These are phyloP conservation scores for Drosophila athabasca DNA, from an alignment of 1,140 invertebrate genomes.

Conservation along the genomic window DNA sequence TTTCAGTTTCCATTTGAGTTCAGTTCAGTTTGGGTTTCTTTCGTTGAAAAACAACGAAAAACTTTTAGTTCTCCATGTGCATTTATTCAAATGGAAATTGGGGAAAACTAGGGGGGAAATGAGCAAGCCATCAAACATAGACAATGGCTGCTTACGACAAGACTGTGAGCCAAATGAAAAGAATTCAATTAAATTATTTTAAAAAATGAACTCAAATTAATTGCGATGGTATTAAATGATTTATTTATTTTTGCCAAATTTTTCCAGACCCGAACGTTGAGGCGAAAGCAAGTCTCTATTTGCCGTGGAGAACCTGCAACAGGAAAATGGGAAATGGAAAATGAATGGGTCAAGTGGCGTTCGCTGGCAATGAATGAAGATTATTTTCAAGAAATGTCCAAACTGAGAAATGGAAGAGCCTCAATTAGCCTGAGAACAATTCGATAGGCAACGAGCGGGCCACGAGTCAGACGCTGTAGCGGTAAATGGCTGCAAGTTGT, in stretches of 20 bases:
- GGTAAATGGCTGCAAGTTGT: conserved; percentile 9
- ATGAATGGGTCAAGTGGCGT: too few relatives aligned
- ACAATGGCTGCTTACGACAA: neutral
- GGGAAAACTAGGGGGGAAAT: conserved; percentile 12
- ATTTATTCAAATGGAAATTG: conserved; percentile 39
- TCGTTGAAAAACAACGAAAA: conserved; percentile 29
- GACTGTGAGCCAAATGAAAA: neutral
- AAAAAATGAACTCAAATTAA: conserved; percentile 4
- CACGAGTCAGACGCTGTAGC: neutral
- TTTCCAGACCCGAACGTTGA: too few relatives aligned
- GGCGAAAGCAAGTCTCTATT: conserved; percentile 5
- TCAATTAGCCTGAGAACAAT: conserved; percentile 34
- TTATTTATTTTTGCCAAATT: conserved; percentile 15
- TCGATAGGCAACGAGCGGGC: neutral
- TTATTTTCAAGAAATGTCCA: conserved; percentile 22
- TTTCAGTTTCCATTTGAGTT: conserved; percentile 3
- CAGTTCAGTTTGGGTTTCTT: conserved; percentile 14
- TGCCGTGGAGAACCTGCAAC: neutral
- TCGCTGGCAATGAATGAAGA: conserved; percentile 23
- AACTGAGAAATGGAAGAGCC: conserved; percentile 16
- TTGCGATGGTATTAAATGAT: conserved; percentile 17
- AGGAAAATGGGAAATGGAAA: conserved; percentile 2
- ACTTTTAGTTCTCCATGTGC: conserved; percentile 23
- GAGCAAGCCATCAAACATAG: neutral
- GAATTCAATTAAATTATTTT: conserved; percentile 14